Evolutionary conservation across 2,797 vertebrate genomes (phyloP).

Genomic region (Hypotaenidia okinawae): DNA sequence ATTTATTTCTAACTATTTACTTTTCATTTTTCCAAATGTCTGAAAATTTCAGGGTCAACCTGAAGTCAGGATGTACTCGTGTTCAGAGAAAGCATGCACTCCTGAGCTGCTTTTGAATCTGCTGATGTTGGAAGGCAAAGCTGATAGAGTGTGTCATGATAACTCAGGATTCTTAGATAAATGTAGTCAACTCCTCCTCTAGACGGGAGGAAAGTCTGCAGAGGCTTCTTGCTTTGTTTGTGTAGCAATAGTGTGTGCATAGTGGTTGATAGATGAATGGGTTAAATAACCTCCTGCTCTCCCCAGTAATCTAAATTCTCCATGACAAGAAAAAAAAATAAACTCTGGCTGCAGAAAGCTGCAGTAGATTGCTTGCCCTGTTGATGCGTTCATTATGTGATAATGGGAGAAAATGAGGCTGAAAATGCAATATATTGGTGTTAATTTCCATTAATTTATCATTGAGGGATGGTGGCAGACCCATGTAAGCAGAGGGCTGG

Average conservation of each 20-base stretch:
- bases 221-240: slow-evolving; percentile 36
- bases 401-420: background rate
- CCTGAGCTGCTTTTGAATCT: background rate
- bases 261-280: background rate
- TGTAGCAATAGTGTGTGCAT: background rate
- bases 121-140: background rate
- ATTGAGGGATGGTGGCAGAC: background rate
- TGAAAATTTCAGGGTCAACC: slow-evolving; percentile 46
- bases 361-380: background rate
- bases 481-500: background rate
- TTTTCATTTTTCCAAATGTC: slow-evolving; percentile 28
- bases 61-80: slow-evolving; percentile 33
- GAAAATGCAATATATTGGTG: background rate
- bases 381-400: background rate
- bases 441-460: background rate
- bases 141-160: slow-evolving; percentile 8
- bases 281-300: slow-evolving; percentile 1
- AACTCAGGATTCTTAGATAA: slow-evolving; percentile 25
- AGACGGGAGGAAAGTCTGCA: slow-evolving; percentile 1
- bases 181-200: background rate
- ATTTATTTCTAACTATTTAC: slow-evolving; percentile 37
- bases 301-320: background rate
- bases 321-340: background rate
- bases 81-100: background rate
- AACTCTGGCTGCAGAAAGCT: background rate